phyloP scores from a whole-genome alignment of 2,888 invertebrate genomes.

The Cosmorhoe ocellata region DNA sequence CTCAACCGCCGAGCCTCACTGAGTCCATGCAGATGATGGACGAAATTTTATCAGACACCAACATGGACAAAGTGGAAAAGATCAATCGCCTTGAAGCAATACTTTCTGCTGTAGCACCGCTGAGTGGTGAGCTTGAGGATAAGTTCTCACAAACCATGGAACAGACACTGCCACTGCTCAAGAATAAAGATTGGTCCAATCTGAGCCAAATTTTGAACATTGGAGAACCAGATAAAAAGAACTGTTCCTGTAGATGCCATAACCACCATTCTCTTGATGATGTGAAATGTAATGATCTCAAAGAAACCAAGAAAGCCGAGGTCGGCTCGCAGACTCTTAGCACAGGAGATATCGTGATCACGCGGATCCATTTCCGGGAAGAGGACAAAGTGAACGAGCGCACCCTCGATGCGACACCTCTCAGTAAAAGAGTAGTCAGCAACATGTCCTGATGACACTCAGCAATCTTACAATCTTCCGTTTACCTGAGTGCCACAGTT shows the following conservation, averaged over 20 bases:
- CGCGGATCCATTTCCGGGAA: conserved; percentile 86
- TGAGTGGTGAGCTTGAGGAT: conserved; percentile 83
- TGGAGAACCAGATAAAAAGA: conserved; percentile 68
- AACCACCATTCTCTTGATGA: conserved; percentile 65
- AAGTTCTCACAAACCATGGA: conserved; percentile 80
- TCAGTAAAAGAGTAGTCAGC: conserved; percentile 67
- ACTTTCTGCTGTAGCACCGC: conserved; percentile 88
- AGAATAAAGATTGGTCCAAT: conserved; percentile 80
- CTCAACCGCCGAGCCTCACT: conserved; percentile 91
- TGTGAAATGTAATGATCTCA: conserved; percentile 71
- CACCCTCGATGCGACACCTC: conserved; percentile 72
- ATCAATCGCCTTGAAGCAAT: conserved; percentile 94
- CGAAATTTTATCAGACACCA: conserved; percentile 90
- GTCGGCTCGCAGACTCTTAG: conserved; percentile 92
- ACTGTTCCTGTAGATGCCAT: conserved; percentile 83
- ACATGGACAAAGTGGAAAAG: conserved; percentile 92
- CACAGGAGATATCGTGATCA: conserved; percentile 96
- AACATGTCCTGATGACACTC: conserved; percentile 74
- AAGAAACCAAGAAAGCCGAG: conserved; percentile 74
- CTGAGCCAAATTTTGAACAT: conserved; percentile 76
- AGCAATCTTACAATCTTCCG: conserved; percentile 52
- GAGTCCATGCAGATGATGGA: conserved; percentile 96
- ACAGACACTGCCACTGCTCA: conserved; percentile 77
- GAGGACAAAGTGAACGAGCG: conserved; percentile 76
- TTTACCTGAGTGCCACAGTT: conserved; percentile 73